These are phyloP conservation scores for Ectemnius continuus DNA, from an alignment of 2,888 invertebrate genomes.

Conservation along the genomic window DNA sequence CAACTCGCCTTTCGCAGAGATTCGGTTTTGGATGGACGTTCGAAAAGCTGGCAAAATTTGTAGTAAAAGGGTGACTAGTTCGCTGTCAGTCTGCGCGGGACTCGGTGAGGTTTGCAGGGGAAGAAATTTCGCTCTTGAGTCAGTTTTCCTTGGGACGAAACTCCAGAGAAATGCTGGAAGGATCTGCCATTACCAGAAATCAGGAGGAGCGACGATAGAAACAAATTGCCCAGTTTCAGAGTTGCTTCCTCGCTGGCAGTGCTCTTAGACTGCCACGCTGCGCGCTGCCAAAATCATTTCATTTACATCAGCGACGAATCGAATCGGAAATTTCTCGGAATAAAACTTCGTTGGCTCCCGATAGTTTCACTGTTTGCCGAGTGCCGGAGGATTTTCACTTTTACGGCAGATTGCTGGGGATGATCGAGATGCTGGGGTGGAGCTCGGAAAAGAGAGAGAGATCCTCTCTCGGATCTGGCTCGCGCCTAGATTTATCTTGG, in stretches of 20 bases:
- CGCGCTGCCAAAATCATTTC: slow-evolving; percentile 6
- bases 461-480: not conserved
- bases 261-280: slow-evolving; percentile 26
- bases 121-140: too few species aligned
- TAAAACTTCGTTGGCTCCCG: slow-evolving; percentile 24
- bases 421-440: slow-evolving; percentile 15
- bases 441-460: slow-evolving; percentile 11
- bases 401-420: slow-evolving; percentile 3
- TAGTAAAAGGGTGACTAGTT: too few species aligned
- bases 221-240: slow-evolving; percentile 45
- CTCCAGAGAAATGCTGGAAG: not conserved
- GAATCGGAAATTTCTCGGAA: slow-evolving; percentile 24
- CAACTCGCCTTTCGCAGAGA: not conserved
- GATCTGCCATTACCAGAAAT: not conserved
- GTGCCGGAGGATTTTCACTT: slow-evolving; percentile 8
- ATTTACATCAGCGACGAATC: slow-evolving; percentile 11
- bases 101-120: too few species aligned
- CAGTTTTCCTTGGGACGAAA: too few species aligned
- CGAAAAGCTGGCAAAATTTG: too few species aligned
- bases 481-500: not conserved
- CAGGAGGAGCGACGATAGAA: slow-evolving; percentile 16
- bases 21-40: too few species aligned
- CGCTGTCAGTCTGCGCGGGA: too few species aligned
- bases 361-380: slow-evolving; percentile 27
- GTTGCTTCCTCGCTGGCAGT: slow-evolving; percentile 4